These are phyloP conservation scores for Holothuria scabra DNA, from an alignment of 53 echinoderm and acorn worm genomes.

Conservation along the genomic window DNA sequence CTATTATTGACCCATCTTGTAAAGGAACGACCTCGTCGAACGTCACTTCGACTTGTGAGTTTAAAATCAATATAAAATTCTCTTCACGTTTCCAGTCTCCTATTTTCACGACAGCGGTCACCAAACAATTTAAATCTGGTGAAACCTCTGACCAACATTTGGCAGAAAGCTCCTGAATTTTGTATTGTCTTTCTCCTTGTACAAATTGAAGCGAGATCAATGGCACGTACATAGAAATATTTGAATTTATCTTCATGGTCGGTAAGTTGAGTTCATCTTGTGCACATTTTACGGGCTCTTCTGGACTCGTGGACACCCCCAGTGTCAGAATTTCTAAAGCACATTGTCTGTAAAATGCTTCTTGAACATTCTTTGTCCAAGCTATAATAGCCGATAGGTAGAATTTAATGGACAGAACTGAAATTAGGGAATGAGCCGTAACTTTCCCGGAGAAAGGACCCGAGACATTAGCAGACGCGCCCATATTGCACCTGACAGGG, in stretches of 20 bases:
- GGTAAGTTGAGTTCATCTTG: background rate
- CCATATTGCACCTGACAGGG: too few relatives aligned
- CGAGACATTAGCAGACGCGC: background rate
- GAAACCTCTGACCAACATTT: background rate
- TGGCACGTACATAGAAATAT: too few relatives aligned
- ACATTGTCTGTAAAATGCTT: conserved; percentile 11
- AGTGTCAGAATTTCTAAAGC: background rate
- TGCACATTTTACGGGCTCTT: too few relatives aligned
- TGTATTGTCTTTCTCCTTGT: background rate
- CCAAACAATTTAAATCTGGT: background rate
- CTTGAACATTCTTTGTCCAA: background rate
- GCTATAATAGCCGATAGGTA: background rate
- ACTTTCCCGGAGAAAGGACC: background rate
- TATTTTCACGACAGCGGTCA: background rate
- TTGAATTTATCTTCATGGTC: too few relatives aligned
- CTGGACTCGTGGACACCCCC: too few relatives aligned
- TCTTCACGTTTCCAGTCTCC: background rate
- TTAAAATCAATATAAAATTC: background rate
- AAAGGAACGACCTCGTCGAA: background rate
- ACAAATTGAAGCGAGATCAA: background rate
- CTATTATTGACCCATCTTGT: background rate
- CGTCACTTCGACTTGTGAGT: background rate
- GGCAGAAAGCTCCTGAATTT: background rate
- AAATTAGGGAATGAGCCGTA: background rate
- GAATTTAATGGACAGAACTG: background rate